These are phyloP conservation scores for Polyploca ridens DNA, from an alignment of 2,888 invertebrate species.

Conservation along the genomic window DNA sequence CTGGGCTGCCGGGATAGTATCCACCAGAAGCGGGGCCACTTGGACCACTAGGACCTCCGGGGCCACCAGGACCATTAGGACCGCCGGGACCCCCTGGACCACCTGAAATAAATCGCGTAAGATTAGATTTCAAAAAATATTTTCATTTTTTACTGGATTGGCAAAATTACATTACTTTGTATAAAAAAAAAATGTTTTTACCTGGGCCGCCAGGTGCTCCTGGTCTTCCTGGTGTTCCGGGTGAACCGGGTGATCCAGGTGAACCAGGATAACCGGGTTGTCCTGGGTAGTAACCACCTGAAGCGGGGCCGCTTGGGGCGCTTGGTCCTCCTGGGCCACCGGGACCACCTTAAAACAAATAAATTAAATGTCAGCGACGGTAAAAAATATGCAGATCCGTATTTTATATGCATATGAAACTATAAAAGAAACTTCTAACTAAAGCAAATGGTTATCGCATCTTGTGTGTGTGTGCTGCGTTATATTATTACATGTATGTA, in stretches of 20 bases:
- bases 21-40: conserved; percentile 15
- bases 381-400: too few species aligned
- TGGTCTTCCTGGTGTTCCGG: conserved; percentile 45
- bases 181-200: too few species aligned
- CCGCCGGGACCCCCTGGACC: conserved; percentile 19
- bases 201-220: conserved; percentile 25
- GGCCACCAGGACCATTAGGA: not conserved
- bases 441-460: too few species aligned
- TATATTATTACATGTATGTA: too few species aligned
- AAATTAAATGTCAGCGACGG: too few species aligned
- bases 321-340: conserved; percentile 25
- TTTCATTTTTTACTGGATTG: too few species aligned
- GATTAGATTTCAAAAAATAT: too few species aligned
- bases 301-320: conserved; percentile 20
- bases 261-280: conserved; percentile 37
- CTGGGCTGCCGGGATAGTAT: conserved; percentile 12
- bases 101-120: too few species aligned
- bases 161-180: too few species aligned
- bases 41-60: conserved; percentile 25
- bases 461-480: too few species aligned
- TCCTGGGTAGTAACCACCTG: conserved; percentile 14
- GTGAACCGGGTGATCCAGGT: conserved; percentile 32
- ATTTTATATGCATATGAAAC: too few species aligned
- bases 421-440: too few species aligned
- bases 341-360: conserved; percentile 17